Base-by-base conservation (phyloP, 2,113 vertebrate genomes). In the Pseudorasbora parva region DNA sequence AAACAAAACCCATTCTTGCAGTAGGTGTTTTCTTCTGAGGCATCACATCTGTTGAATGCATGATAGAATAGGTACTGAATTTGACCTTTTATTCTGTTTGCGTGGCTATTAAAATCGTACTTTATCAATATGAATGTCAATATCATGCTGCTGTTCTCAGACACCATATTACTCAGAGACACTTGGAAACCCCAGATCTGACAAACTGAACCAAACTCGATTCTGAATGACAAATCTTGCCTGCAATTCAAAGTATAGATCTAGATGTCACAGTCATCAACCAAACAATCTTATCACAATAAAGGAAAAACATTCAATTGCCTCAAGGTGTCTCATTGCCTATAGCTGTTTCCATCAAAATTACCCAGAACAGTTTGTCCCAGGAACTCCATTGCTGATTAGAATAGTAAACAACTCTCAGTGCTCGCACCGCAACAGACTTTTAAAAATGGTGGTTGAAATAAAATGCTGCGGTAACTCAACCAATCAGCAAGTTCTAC, bases 41-140 rank as follows among this genome's bases (percentile, higher is more conserved):
- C 47, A 54, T 60, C 51, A 62, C 81, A 78, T 45, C 81, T 80
- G 69, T 23, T 71, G 59, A 83, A 83, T 64, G 60, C 3, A 80
- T 82, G 66, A 81, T 19, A 45, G 74, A 43, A n/a, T 37, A 82
- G 43, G 30, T 59, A 51, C 47, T 85, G 68, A 57, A 49, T 33
- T 27, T 77, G 73, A 71, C 83, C 30, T 71, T 54, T 56, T 49
- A 62, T 25, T 41, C 5, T 51, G 17, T 33, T 71, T 49, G 37
- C 78, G 69, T 17, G 25, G 57, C 45, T 27, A 45, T 25, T 60
- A 14, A 19, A 78, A 62, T 62, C 37, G 62, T 25, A 60, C 21
- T n/a, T 78, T 27, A 43, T 78, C 57, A 45, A 60, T 78, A 45
- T 11, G 21, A 78, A 62, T 62, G 54, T 37, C 9, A 57, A 54